These are phyloP conservation scores for Raja brachyura DNA, from an alignment of 2,113 vertebrate species.

Conservation along the genomic window DNA sequence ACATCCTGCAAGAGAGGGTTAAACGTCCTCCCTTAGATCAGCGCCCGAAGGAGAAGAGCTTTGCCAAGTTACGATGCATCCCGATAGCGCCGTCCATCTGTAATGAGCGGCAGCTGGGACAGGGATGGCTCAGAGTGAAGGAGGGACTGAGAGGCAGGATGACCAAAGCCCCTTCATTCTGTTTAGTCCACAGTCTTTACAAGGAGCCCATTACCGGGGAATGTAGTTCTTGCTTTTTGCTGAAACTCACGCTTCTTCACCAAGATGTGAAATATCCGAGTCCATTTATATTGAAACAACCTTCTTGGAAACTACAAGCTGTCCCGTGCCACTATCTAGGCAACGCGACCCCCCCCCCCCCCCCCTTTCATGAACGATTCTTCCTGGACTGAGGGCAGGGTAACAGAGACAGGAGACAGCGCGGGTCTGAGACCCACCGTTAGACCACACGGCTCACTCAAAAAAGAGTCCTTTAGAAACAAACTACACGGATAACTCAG, in stretches of 20 bases:
- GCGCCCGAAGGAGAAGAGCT: not conserved
- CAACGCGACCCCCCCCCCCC: too few species aligned
- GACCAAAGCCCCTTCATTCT: not conserved
- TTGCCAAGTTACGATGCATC: not conserved
- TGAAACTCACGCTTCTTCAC: not conserved
- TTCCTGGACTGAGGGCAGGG: not conserved
- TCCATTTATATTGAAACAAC: not conserved
- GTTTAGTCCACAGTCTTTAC: slow-evolving; percentile 40
- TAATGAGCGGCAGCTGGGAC: not conserved
- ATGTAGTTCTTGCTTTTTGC: slow-evolving; percentile 42
- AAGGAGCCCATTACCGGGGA: slow-evolving; percentile 42
- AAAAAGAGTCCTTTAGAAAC: not conserved
- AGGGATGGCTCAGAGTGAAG: not conserved
- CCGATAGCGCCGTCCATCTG: not conserved
- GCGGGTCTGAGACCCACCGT: not conserved
- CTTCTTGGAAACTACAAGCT: not conserved
- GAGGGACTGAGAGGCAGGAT: not conserved
- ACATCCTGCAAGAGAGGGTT: not conserved
- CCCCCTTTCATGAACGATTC: not conserved
- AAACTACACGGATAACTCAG: not conserved
- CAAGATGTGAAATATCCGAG: not conserved
- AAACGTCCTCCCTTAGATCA: not conserved
- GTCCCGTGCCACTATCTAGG: not conserved
- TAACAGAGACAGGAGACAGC: not conserved
- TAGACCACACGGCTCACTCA: not conserved